A percentile compares a stretch with the other conserved stretches of the same genome.
Conservation (phyloP, 64 coral and sea anemone genomes). For the Cladopsammia gracilis region DNA sequence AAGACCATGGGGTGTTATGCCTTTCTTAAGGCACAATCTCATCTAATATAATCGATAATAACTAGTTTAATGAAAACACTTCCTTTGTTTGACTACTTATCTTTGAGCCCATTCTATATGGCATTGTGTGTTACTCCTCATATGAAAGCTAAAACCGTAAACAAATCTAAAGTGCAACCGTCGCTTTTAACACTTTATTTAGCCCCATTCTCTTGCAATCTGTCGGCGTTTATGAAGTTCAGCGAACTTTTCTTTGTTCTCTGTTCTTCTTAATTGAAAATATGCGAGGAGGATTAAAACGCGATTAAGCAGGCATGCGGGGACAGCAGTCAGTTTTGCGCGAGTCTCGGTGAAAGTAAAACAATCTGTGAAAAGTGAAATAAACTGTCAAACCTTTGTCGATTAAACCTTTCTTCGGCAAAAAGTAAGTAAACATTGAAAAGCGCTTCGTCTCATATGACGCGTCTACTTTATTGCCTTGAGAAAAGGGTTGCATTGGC, state of each 20-base stretch:
- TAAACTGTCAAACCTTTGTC: not conserved
- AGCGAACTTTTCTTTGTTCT: not conserved
- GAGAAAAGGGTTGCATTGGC: too few species aligned
- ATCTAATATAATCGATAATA: not conserved
- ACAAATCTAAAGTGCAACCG: not conserved
- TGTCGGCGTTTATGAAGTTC: constrained; percentile 30
- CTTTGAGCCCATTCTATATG: not conserved
- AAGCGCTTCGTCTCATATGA: not conserved
- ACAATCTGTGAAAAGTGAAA: not conserved
- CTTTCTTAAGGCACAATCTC: too few species aligned
- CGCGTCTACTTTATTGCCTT: not conserved
- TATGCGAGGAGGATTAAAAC: not conserved
- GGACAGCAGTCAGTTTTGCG: too few species aligned
- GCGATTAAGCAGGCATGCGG: not conserved
- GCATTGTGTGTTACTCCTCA: not conserved
- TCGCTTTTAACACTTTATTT: constrained; percentile 14
- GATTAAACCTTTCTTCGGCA: not conserved
- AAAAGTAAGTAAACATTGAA: not conserved
- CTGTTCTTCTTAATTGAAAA: constrained; percentile 31
- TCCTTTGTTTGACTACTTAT: constrained; percentile 8
- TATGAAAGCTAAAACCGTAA: not conserved
- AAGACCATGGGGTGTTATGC: too few species aligned
- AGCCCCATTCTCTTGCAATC: not conserved
- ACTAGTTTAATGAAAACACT: constrained; percentile 1
- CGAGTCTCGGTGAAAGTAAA: not conserved